Evolutionary conservation across 1,140 invertebrate genomes (phyloP), one percentile per base, ranked within the genome.

Genomic region (Tyrophagus putrescentiae): DNA sequence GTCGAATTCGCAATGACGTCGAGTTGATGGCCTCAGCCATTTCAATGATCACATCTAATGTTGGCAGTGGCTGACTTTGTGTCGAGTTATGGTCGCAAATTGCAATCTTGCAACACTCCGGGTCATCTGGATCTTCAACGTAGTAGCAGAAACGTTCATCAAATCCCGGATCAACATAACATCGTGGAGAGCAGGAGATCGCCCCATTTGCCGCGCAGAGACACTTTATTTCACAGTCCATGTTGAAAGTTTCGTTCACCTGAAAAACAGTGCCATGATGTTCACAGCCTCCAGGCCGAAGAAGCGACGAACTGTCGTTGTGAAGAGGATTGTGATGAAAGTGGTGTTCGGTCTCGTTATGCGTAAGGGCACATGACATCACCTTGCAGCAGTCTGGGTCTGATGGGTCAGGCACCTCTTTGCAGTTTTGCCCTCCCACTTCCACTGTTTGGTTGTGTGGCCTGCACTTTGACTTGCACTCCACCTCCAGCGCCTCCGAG

Each of bases 1-100:
- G 85, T 1, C 85, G 77, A 60, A 91, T 76, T 64, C 83, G 80
- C 3, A 89, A 78, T 31, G 82, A 83, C 29, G 80, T 79, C 1
- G 83, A 79, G 65, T 87, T 84, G 32, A 87, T 48, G 4, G 64
- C 48, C 33, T 60, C 72, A 7, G 84, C 79, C 23, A 65, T 61
- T 13, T 66, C 31, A 9, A 65, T 60, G 23, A 62, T 60, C 11
- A 67, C 4, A 13, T 58, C 23, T n/a, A n/a, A n/a, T n/a, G n/a
- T n/a, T n/a, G n/a, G n/a, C n/a, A n/a, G n/a, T 3, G 36, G 9
- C 31, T 61, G 31, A 21, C 23, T 48, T 21, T 48, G 53, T n/a
- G 52, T 39, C 28, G 65, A 62, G 54, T 67, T 62, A 53, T 59
- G 44, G 34, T 70, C 67, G 60, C 73, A 75, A 9, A 70, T 64